Conservation (phyloP, 1,140 invertebrate species). For the Hycleus cichorii region DNA sequence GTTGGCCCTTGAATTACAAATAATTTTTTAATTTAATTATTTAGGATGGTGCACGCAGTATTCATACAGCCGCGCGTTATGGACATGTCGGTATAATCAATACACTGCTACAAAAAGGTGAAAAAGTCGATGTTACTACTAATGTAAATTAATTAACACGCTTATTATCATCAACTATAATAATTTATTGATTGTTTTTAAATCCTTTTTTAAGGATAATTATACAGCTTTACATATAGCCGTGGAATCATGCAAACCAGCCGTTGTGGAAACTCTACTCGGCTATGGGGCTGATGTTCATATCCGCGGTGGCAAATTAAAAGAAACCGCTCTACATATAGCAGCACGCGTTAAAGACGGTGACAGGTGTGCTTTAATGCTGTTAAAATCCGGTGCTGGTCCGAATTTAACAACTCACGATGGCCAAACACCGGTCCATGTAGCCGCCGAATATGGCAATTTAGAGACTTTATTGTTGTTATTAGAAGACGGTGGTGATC, state of each 20-base stretch:
- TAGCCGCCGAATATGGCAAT: slow-evolving; percentile 83
- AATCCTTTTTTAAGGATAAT: slow-evolving; percentile 67
- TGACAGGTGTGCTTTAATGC: slow-evolving; percentile 93
- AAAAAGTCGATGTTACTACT: slow-evolving; percentile 89
- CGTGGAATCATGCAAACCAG: slow-evolving; percentile 92
- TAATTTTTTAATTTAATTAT: background rate
- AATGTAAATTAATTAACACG: slow-evolving; percentile 60
- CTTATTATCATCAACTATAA: background rate
- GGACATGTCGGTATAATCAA: slow-evolving; percentile 97
- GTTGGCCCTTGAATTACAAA: no score
- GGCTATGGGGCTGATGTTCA: slow-evolving; percentile 96
- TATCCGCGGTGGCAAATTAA: slow-evolving; percentile 77
- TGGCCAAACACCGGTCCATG: slow-evolving; percentile 89
- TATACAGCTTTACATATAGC: slow-evolving; percentile 98
- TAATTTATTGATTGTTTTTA: background rate
- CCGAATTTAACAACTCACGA: slow-evolving; percentile 89
- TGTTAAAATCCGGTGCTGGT: slow-evolving; percentile 94
- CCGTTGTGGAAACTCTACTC: slow-evolving; percentile 91
- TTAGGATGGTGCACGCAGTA: slow-evolving; percentile 78
- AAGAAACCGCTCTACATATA: slow-evolving; percentile 93
- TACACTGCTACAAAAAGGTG: slow-evolving; percentile 89
- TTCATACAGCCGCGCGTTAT: slow-evolving; percentile 85
- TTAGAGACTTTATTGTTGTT: slow-evolving; percentile 76
- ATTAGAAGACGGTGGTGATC: slow-evolving; percentile 86
- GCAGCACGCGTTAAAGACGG: slow-evolving; percentile 88